Evolutionary conservation across 2,888 invertebrate genomes (phyloP).

Genomic region (Tipula unca): DNA sequence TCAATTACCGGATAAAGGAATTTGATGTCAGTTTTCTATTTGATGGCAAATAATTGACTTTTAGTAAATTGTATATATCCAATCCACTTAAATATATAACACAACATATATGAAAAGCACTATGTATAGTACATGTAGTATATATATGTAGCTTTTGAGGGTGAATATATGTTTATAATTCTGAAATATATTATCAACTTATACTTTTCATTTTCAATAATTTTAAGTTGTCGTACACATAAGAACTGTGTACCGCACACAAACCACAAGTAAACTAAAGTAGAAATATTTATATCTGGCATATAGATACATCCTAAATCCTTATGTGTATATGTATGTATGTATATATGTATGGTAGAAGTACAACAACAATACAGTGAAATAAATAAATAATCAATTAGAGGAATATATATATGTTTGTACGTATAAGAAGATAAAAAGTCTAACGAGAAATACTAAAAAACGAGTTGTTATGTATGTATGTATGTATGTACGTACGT

Average conservation of each 20-base stretch:
- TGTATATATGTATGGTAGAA: not conserved
- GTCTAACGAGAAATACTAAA: not conserved
- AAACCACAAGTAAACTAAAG: not conserved
- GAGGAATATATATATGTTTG: no score
- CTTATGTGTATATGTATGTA: not conserved
- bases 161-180: no score
- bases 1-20: no score
- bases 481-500: not conserved
- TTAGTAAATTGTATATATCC: no score
- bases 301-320: not conserved
- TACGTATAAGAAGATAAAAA: not conserved
- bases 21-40: no score
- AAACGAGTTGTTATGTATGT: not conserved
- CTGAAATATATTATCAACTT: not conserved
- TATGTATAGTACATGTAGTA: no score
- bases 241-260: not conserved
- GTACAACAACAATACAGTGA: not conserved
- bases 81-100: no score
- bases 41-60: no score
- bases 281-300: not conserved
- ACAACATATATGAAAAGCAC: no score
- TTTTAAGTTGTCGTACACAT: not conserved
- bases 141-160: no score
- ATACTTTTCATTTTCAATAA: not conserved
- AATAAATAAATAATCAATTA: slow-evolving; percentile 4